These are phyloP conservation scores for Euleptes europaea DNA, from an alignment of 2,113 vertebrate genomes.

Conservation along the genomic window DNA sequence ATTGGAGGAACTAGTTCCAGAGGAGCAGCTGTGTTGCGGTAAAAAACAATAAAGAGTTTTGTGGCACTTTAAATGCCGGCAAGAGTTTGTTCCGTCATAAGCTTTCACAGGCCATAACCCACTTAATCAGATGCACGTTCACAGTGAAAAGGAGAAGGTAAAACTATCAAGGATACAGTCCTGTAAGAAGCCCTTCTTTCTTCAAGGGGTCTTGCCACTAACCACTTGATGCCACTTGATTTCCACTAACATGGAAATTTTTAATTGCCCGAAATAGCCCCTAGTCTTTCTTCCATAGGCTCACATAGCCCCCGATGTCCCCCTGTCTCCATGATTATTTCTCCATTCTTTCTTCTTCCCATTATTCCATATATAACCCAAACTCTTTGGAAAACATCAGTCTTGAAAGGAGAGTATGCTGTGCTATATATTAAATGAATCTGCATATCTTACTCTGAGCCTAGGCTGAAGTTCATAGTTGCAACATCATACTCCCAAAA, in stretches of 20 bases:
- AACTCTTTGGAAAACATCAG: no score
- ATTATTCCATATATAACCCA: not conserved
- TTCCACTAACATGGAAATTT: no score
- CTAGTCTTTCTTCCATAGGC: not conserved
- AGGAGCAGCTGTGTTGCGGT: no score
- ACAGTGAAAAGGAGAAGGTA: not conserved
- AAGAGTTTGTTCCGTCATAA: no score
- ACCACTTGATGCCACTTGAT: no score
- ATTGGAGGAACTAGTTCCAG: no score
- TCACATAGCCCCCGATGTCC: not conserved
- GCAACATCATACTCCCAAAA: not conserved
- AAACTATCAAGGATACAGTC: no score
- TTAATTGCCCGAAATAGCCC: not conserved
- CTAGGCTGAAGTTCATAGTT: not conserved
- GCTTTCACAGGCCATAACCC: no score
- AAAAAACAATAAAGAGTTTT: no score
- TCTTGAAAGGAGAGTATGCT: not conserved
- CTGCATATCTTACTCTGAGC: not conserved
- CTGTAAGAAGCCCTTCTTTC: not conserved
- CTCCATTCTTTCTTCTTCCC: not conserved
- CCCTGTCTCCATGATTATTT: not conserved
- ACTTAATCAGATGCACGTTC: not conserved
- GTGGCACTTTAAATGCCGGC: no score
- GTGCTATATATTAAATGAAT: not conserved
- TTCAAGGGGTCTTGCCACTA: not conserved